These are phyloP conservation scores for Micronycteris hirsuta DNA, from an alignment of 2,113 vertebrate genomes.

Conservation along the genomic window DNA sequence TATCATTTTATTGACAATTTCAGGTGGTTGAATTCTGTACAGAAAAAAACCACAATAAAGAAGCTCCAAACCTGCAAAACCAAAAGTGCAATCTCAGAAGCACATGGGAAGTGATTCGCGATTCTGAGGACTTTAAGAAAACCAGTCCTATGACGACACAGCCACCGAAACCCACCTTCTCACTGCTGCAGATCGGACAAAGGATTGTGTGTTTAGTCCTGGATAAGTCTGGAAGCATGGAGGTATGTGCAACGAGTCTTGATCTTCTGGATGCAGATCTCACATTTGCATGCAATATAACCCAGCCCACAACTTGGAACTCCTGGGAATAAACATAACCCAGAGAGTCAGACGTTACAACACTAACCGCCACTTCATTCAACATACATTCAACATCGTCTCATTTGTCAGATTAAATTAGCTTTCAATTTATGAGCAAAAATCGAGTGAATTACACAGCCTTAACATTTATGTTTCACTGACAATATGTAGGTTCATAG, in stretches of 20 bases:
- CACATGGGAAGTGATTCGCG: constrained; percentile 77
- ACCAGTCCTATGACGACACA: constrained; percentile 49
- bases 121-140: constrained; percentile 73
- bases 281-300: background rate
- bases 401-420: constrained; percentile 11
- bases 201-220: constrained; percentile 80
- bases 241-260: constrained; percentile 51
- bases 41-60: constrained; percentile 74
- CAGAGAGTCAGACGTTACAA: background rate
- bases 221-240: constrained; percentile 80
- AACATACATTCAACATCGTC: background rate
- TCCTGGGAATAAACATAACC: background rate
- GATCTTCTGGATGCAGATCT: background rate
- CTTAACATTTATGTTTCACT: background rate
- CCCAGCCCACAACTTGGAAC: background rate
- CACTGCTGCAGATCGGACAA: constrained; percentile 67
- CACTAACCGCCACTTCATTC: background rate
- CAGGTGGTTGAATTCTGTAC: constrained; percentile 79
- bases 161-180: constrained; percentile 66
- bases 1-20: constrained; percentile 49
- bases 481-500: background rate
- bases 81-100: constrained; percentile 75
- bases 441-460: background rate
- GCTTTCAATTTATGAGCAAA: background rate
- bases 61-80: constrained; percentile 80